Percentiles rank a stretch among this genome's conserved stretches.
These are phyloP conservation scores for Telenomus remus DNA, from an alignment of 1,140 invertebrate species.

Conservation along the genomic window DNA sequence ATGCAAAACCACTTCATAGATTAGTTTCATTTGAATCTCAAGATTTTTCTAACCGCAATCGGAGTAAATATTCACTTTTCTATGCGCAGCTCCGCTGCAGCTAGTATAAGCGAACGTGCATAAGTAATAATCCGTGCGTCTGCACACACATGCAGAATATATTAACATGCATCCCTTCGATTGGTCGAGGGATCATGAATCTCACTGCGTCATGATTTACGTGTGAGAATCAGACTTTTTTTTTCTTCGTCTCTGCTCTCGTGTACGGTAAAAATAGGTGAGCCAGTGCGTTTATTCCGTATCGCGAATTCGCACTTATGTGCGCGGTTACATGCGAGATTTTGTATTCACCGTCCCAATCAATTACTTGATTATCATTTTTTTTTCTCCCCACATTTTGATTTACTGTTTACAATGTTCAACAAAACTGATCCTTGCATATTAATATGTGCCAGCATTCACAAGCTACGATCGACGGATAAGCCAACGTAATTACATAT, in stretches of 20 bases:
- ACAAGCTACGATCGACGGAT: conserved; percentile 29
- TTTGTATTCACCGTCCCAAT: conserved; percentile 36
- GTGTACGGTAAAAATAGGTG: conserved; percentile 36
- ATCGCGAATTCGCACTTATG: conserved; percentile 37
- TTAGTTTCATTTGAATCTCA: too few species aligned
- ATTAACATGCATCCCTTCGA: conserved; percentile 49
- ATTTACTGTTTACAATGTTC: conserved; percentile 38
- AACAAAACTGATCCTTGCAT: conserved; percentile 23
- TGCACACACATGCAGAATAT: conserved; percentile 39
- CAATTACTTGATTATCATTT: conserved; percentile 43
- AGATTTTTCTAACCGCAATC: conserved; percentile 22
- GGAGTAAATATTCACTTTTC: conserved; percentile 34
- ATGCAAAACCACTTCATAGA: too few species aligned
- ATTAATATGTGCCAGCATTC: conserved; percentile 23
- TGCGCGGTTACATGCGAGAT: conserved; percentile 17
- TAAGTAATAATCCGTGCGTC: conserved; percentile 43
- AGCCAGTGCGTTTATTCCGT: conserved; percentile 18
- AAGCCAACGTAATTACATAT: conserved; percentile 33
- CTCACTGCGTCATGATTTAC: conserved; percentile 50
- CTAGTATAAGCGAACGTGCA: conserved; percentile 32
- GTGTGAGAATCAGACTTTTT: conserved; percentile 57
- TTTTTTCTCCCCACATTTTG: conserved; percentile 14
- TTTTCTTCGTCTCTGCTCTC: conserved; percentile 27
- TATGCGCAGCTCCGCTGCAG: conserved; percentile 18
- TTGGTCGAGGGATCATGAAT: conserved; percentile 46